A percentile compares a stretch with the other conserved stretches of the same genome.
phyloP scores from a whole-genome alignment of 2,113 vertebrate genomes.

The Etheostoma spectabile region DNA sequence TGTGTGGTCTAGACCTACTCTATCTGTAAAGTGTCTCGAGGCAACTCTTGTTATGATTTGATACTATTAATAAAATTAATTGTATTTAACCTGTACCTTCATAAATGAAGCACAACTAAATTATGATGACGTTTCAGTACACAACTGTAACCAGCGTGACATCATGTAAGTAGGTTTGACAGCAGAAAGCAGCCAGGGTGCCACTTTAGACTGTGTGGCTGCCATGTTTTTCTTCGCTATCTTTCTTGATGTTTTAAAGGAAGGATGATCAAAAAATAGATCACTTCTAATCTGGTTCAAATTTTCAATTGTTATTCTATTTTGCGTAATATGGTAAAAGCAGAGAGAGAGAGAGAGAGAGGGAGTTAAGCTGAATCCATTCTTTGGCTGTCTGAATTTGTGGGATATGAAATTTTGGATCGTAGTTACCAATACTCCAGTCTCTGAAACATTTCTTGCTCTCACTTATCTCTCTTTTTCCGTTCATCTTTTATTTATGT shows the following conservation, averaged over 20 bases:
- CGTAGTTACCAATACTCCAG: neutral
- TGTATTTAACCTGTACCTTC: neutral
- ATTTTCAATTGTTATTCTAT: neutral
- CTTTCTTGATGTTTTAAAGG: neutral
- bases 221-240: neutral
- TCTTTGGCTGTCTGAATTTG: neutral
- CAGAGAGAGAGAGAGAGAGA: neutral
- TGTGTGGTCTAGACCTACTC: too few relatives aligned
- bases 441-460: constrained; percentile 5
- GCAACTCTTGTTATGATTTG: too few relatives aligned
- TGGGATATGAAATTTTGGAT: neutral
- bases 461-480: neutral
- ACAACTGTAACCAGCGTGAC: neutral
- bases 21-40: too few relatives aligned
- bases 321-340: neutral
- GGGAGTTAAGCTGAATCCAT: neutral
- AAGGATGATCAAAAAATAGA: neutral
- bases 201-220: neutral
- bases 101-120: neutral
- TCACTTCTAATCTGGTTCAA: neutral
- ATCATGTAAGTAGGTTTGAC: neutral
- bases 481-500: constrained; percentile 9
- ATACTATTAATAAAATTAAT: too few relatives aligned
- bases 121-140: neutral
- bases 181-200: neutral